A percentile compares a stretch with the other conserved stretches of the same genome.
phyloP scores from a whole-genome alignment of 2,797 vertebrate genomes.

The Galago senegalensis region DNA sequence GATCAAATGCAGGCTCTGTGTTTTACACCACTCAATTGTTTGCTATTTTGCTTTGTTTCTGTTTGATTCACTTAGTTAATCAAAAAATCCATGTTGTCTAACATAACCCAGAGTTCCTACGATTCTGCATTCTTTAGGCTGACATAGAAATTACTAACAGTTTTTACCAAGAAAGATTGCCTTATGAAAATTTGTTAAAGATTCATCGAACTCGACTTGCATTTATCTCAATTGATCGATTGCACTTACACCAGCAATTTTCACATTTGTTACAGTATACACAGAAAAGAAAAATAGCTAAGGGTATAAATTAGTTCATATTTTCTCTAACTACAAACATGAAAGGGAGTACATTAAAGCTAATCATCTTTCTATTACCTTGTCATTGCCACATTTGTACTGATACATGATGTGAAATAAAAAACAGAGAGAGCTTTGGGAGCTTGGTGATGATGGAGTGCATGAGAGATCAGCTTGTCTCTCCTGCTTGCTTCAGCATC shows the following conservation, averaged over 20 bases:
- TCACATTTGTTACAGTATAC: constrained; percentile 81
- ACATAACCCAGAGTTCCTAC: background rate
- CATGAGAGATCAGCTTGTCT: background rate
- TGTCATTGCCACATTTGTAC: constrained; percentile 79
- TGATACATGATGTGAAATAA: constrained; percentile 73
- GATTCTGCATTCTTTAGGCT: constrained; percentile 57
- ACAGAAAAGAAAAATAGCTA: constrained; percentile 81
- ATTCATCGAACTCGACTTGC: constrained; percentile 77
- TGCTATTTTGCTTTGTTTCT: constrained; percentile 52
- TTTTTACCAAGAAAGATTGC: constrained; percentile 65
- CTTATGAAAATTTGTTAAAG: constrained; percentile 79
- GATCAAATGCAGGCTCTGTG: constrained; percentile 44
- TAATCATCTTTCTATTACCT: constrained; percentile 85
- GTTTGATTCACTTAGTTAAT: constrained; percentile 68
- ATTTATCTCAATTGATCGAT: constrained; percentile 82
- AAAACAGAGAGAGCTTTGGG: constrained; percentile 61
- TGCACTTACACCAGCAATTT: constrained; percentile 82
- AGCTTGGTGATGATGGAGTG: background rate
- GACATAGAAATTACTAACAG: constrained; percentile 66
- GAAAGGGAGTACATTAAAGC: constrained; percentile 84
- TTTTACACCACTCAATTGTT: constrained; percentile 44
- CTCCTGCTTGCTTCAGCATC: constrained; percentile 8
- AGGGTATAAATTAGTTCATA: constrained; percentile 84
- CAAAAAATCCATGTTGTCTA: constrained; percentile 67
- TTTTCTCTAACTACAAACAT: constrained; percentile 82